phyloP scores from a whole-genome alignment of 2,888 invertebrate genomes.

The Lasioglossum marginatum region DNA sequence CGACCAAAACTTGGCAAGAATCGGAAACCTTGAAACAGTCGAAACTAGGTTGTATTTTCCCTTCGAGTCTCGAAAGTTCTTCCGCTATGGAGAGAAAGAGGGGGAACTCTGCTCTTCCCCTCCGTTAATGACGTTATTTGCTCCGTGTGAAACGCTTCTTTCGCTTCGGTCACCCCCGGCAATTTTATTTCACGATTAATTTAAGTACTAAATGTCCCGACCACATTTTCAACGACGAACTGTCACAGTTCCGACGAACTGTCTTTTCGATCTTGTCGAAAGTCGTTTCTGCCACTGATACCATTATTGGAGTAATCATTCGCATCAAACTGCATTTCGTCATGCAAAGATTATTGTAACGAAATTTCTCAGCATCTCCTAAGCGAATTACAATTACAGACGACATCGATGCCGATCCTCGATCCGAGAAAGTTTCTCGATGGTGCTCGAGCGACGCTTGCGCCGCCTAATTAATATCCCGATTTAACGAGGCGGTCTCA shows the following conservation, averaged over 20 bases:
- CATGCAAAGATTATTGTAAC: not conserved
- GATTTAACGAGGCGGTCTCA: slow-evolving; percentile 46
- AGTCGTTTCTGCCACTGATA: not conserved
- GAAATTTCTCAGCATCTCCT: not conserved
- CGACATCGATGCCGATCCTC: not conserved
- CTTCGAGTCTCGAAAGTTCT: slow-evolving; percentile 26
- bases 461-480: slow-evolving; percentile 51
- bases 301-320: not conserved
- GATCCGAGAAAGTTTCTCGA: not conserved
- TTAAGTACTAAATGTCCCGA: not conserved
- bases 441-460: not conserved
- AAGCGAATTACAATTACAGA: slow-evolving; percentile 3
- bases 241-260: too few species aligned
- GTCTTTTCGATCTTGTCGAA: not conserved
- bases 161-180: not conserved
- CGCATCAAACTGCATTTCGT: not conserved
- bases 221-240: not conserved
- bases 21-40: slow-evolving; percentile 44
- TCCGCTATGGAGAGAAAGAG: not conserved
- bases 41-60: slow-evolving; percentile 50
- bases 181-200: slow-evolving; percentile 1
- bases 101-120: not conserved
- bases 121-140: slow-evolving; percentile 29
- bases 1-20: slow-evolving; percentile 47
- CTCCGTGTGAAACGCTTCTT: slow-evolving; percentile 3